Base-by-base conservation (phyloP, 1,140 invertebrate genomes). In the Andrena cerasifolii region DNA sequence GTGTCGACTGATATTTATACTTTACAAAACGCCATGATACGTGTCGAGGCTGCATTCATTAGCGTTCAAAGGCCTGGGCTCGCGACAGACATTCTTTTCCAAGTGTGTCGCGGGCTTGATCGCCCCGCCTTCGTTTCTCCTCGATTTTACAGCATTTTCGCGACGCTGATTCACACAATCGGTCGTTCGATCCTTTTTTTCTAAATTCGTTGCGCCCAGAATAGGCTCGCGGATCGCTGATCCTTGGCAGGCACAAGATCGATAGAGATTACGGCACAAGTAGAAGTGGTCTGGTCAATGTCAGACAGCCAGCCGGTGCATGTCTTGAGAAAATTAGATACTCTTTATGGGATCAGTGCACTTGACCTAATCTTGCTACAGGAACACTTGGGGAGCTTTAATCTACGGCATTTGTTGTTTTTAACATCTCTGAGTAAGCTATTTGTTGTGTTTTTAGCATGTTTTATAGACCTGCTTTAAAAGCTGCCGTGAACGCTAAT, bases 271-370 rank as follows among this genome's bases (percentile, higher is more conserved):
- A 56, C 14, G 43, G 51, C 49, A 0, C 26, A 14, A 58, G 51
- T 68, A 24, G 73, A 68, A 76, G 28, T 36, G 63, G 43, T 58
- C 73, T 68, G 73, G 16, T 49, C 6, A 31, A 49, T 40, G 73
- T 76, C 73, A 49, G 73, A 68, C 63, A 8, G n/a, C 10, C 12
- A n/a, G 45, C 12, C 18, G 36, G 18, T 12, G 21, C 7, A 7
- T 31, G 28, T 28, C 7, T 40, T 33, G 73, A 53, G 68, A 76
- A 75, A 59, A 59, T 47, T 40, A 12, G 21, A 40, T 45, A 49
- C 49, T 68, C 43, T 76, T 49, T 40, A 47, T 68, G 43, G 73
- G 63, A 68, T 68, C 65, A 24, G 4, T 12, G 63, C 36, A 59
- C 73, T 49, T 47, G 21, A 10, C 28, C 21, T 26, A 47, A 26